Base-by-base conservation (phyloP, 2,888 invertebrate species). In the Campoplex capitator region DNA sequence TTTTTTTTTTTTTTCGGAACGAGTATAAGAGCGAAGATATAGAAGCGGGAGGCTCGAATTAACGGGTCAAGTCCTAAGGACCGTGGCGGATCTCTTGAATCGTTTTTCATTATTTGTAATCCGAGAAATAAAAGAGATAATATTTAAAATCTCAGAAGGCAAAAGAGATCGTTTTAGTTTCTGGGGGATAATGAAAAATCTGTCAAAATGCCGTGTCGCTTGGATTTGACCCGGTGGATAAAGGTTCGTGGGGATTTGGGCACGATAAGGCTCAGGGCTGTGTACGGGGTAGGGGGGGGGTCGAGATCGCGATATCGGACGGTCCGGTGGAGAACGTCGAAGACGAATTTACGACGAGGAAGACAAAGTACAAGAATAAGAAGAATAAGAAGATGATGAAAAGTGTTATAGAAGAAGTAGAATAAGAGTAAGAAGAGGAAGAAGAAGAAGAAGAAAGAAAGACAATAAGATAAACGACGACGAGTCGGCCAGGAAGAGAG, bases 251-350 rank as follows among this genome's bases (percentile, higher is more conserved):
- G 38, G 56, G 79, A 79, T 28, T 45, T 71, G 42, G 82, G 56
- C 67, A 70, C 54, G 76, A 58, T 71, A n/a, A 18, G 73, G 65
- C 8, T 45, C 67, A 67, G 78, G 62, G 35, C 16, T 62, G 42
- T 32, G 62, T 62, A 58, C 65, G 65, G 65, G 58, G 23, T 23
- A 0, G 23, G 23, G 23, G 23, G 23, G 23, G 23, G 23, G 16
- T 81, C 84, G 80, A 85, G 79, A 80, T 77, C 79, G 86, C 62
- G 62, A 76, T 68, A 54, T 67, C 78, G 68, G 51, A 54, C 54
- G 80, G 18, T 73, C 65, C 65, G 48, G 23, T 73, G 48, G 62
- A 62, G 28, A 75, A 78, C 67, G 73, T 77, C 80, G 45, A 86
- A 68, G 65, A 76, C 35, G 54, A 67, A 48, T 54, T 42, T 56